Base-by-base conservation (phyloP, 2,888 invertebrate species). In the Stratiomys singularior region DNA sequence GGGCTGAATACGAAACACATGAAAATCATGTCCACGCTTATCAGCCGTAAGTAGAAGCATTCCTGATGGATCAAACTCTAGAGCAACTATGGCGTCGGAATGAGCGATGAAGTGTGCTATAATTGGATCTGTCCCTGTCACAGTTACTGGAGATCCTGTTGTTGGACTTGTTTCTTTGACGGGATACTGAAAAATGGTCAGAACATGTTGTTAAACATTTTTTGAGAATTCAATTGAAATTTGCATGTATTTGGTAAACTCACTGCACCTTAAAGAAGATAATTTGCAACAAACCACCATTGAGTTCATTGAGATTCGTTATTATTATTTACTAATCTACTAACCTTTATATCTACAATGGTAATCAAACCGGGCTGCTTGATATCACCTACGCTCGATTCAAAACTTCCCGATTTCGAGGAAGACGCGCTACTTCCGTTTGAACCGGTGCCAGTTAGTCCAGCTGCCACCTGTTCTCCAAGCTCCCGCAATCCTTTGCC, bases 1-100 rank as follows among this genome's bases (percentile, higher is more conserved):
- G 0, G 98, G 95, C 84, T 97, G 95, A 82, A 99, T 92, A 78
- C 96, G 91, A 88, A 98, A 99, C 82, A 99, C 91, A 87, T 99
- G 95, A 89, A 99, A 99, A 85, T 97, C 96, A 84, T 98, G 96
- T 0, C 98, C 98, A 27, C 95, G 91, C 82, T 93, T 92, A 86
- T 98, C 98, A 0, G 97, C 96, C 0, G 97, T 97, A 81, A 98
- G 89, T 60, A 98, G 89, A 78, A 98, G 87, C 88, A 95, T 92
- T 64, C 98, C 98, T 76, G 95, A 96, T 64, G 93, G 92, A 87
- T 98, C 97, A 86, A 98, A 98, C 83, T 93, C 91, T 89, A 98
- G 90, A 37, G 95, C 94, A 58, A 96, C 95, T 76, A 98, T 92
- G 1, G 97, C 95, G 82, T 96, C 96, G 1, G 92, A 92, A 86